These are phyloP conservation scores for Neomonachus schauinslandi DNA, from an alignment of 2,113 vertebrate genomes.

Conservation along the genomic window DNA sequence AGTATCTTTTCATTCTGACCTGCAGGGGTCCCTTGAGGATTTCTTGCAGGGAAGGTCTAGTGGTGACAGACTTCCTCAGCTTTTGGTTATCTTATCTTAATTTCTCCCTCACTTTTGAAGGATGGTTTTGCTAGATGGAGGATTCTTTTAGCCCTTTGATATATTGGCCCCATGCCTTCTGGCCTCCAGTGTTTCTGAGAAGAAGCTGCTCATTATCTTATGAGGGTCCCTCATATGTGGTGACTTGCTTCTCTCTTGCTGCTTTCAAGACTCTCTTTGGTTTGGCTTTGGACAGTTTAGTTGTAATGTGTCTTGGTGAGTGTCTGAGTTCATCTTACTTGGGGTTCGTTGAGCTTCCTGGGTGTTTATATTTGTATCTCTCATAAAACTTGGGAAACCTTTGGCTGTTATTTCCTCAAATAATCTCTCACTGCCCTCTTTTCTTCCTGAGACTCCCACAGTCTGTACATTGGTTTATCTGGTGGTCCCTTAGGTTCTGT, in stretches of 20 bases:
- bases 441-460: not conserved
- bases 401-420: not conserved
- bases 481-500: not conserved
- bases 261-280: not conserved
- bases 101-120: not conserved
- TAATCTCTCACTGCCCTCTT: not conserved
- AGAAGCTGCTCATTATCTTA: not conserved
- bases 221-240: not conserved
- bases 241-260: not conserved
- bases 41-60: not conserved
- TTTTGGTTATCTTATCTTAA: not conserved
- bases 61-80: not conserved
- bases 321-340: not conserved
- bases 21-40: not conserved
- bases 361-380: not conserved
- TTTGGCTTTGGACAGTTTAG: not conserved
- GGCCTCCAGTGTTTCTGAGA: not conserved
- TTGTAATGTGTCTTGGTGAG: not conserved
- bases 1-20: not conserved
- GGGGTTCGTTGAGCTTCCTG: not conserved
- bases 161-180: too few relatives aligned
- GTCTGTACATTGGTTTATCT: fast-evolving
- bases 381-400: not conserved
- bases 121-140: not conserved
- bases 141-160: not conserved